Percentiles rank a stretch among this genome's conserved stretches.
These are phyloP conservation scores for Aphaenogaster rudis DNA, from an alignment of 1,140 invertebrate species.

Conservation along the genomic window DNA sequence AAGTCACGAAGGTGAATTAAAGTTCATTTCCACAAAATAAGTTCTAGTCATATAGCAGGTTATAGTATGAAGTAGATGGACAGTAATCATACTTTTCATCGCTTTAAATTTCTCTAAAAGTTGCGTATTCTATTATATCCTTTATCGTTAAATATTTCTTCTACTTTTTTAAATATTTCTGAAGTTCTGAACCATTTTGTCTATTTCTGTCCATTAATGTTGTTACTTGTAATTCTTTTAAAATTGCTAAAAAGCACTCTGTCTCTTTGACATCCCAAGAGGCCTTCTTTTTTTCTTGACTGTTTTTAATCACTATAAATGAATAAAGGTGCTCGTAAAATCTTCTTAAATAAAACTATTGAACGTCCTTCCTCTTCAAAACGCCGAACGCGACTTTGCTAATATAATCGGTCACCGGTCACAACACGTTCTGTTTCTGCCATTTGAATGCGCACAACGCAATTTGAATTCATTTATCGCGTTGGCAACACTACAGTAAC, in stretches of 20 bases:
- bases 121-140: neutral
- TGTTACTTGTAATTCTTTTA: neutral
- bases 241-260: neutral
- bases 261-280: neutral
- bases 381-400: too few species aligned
- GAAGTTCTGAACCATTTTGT: neutral
- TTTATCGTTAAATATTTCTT: neutral
- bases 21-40: neutral
- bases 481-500: neutral
- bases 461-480: too few species aligned
- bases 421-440: too few species aligned
- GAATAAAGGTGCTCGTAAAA: too few species aligned
- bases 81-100: neutral
- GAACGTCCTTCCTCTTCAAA: too few species aligned
- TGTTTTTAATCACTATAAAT: too few species aligned
- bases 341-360: too few species aligned
- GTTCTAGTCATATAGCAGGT: neutral
- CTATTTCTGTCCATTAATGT: neutral
- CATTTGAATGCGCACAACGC: too few species aligned
- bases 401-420: too few species aligned
- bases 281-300: too few species aligned
- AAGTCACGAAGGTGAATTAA: neutral
- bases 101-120: neutral
- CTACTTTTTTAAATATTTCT: neutral
- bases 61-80: neutral